Percentiles rank a stretch among this genome's conserved stretches.
phyloP scores from a whole-genome alignment of 2,797 vertebrate genomes.

The Etheostoma perlongum region DNA sequence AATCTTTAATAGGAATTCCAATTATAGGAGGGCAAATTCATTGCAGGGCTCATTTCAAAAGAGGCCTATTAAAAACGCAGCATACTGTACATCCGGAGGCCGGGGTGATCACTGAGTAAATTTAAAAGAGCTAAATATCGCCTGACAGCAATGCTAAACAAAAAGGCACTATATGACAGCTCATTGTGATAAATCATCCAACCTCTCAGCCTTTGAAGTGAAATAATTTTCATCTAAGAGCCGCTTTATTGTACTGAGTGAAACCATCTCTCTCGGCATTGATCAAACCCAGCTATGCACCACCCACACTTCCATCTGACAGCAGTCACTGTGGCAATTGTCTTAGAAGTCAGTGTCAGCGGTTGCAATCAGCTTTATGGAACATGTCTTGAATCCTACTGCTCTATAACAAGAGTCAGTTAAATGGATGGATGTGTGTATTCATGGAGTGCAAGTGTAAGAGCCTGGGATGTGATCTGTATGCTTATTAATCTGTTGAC shows the following conservation, averaged over 20 bases:
- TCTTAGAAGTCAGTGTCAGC: slow-evolving; percentile 71
- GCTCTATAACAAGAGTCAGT: slow-evolving; percentile 33
- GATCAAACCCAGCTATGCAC: slow-evolving; percentile 68
- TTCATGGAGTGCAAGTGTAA: slow-evolving; percentile 39
- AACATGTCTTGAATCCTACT: slow-evolving; percentile 60
- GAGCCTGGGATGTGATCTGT: slow-evolving; percentile 34
- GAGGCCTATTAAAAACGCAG: slow-evolving; percentile 52
- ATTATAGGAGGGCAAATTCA: slow-evolving; percentile 55
- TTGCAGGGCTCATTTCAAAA: slow-evolving; percentile 53
- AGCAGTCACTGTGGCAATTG: slow-evolving; percentile 73
- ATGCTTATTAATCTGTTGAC: slow-evolving; percentile 54
- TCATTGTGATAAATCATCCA: slow-evolving; percentile 73
- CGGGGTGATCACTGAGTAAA: slow-evolving; percentile 64
- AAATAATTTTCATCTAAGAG: slow-evolving; percentile 74
- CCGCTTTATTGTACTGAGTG: slow-evolving; percentile 73
- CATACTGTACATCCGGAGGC: slow-evolving; percentile 46
- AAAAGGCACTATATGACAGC: slow-evolving; percentile 61
- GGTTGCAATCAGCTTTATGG: slow-evolving; percentile 72
- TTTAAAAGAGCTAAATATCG: slow-evolving; percentile 67
- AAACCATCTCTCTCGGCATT: slow-evolving; percentile 59
- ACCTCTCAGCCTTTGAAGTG: slow-evolving; percentile 68
- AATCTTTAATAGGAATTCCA: slow-evolving; percentile 57
- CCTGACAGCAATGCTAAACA: slow-evolving; percentile 62
- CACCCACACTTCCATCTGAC: slow-evolving; percentile 73
- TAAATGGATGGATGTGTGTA: slow-evolving; percentile 45